Evolutionary conservation across 1,140 invertebrate genomes (phyloP).

Genomic region (Mactra quadrangularis): DNA sequence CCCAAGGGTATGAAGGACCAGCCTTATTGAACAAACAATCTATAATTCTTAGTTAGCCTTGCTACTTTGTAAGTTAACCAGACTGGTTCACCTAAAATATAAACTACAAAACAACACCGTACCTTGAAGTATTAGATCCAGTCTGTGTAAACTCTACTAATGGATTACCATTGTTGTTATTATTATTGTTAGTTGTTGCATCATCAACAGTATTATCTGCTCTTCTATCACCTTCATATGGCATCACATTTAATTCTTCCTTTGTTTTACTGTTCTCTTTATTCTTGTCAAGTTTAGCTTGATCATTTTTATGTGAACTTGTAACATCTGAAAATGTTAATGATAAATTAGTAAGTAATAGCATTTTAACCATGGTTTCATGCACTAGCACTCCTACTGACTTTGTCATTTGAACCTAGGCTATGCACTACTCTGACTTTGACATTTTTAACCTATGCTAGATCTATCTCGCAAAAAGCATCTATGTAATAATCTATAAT

Average conservation of each 20-base stretch:
- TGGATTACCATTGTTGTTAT: conserved; percentile 24
- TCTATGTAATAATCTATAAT: too few species aligned
- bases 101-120: too few species aligned
- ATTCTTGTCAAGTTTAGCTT: conserved; percentile 34
- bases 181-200: background rate
- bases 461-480: too few species aligned
- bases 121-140: conserved; percentile 67
- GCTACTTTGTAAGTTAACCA: too few species aligned
- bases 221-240: conserved; percentile 6
- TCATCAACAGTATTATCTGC: background rate
- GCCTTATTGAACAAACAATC: too few species aligned
- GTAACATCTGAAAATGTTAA: background rate
- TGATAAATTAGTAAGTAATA: background rate
- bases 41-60: too few species aligned
- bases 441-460: background rate
- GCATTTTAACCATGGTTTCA: background rate
- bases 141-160: conserved; percentile 73
- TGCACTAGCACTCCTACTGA: background rate
- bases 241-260: conserved; percentile 15
- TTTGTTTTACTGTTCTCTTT: conserved; percentile 36
- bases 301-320: conserved; percentile 2
- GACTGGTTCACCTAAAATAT: too few species aligned
- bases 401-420: background rate
- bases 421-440: background rate
- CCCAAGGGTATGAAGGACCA: too few species aligned